phyloP scores from a whole-genome alignment of 2,888 invertebrate species.

The Acleris holmiana region DNA sequence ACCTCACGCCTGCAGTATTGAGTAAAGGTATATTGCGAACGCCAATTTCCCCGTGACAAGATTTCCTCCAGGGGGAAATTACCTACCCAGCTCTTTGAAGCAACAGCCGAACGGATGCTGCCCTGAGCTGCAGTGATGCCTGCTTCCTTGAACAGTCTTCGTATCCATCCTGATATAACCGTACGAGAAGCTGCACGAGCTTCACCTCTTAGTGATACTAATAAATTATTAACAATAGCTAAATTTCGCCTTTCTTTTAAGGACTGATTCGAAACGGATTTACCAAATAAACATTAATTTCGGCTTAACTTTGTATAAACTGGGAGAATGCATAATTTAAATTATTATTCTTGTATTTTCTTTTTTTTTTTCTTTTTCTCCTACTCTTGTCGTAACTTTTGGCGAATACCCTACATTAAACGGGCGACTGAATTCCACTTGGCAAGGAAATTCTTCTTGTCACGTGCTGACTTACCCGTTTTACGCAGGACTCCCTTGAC shows the following conservation, averaged over 20 bases:
- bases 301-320: no score
- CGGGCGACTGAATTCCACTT: no score
- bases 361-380: no score
- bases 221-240: neutral
- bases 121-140: slow-evolving; percentile 17
- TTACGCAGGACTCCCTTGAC: no score
- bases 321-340: no score
- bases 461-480: no score
- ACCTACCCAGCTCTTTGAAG: slow-evolving; percentile 6
- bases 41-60: slow-evolving; percentile 33
- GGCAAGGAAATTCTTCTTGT: no score
- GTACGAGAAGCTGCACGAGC: slow-evolving; percentile 7
- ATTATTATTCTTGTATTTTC: no score
- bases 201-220: neutral
- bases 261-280: no score
- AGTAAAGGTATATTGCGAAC: slow-evolving; percentile 2
- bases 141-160: slow-evolving; percentile 1
- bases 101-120: slow-evolving; percentile 13
- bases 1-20: slow-evolving; percentile 6
- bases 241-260: neutral
- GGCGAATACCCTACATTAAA: no score
- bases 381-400: no score
- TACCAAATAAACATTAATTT: no score
- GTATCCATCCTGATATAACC: slow-evolving; percentile 14
- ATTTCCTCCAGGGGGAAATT: slow-evolving; percentile 24